These are phyloP conservation scores for Oxystoma pomonae DNA, from an alignment of 2,888 invertebrate genomes.

Conservation along the genomic window DNA sequence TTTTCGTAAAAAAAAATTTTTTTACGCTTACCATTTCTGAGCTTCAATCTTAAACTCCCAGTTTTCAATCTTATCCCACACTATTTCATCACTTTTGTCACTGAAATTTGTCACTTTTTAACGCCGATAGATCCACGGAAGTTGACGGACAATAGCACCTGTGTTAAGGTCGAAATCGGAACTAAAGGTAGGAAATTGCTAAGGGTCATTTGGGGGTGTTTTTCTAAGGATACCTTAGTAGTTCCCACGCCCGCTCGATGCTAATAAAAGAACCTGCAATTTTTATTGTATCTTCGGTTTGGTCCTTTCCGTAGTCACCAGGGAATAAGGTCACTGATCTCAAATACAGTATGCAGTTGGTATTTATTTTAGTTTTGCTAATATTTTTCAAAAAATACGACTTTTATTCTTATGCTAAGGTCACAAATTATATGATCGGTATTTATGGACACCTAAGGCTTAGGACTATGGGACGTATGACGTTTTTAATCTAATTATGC, in stretches of 20 bases:
- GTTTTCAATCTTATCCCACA: neutral
- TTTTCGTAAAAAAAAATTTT: too few species aligned
- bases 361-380: too few species aligned
- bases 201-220: constrained; percentile 14
- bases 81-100: neutral
- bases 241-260: constrained; percentile 19
- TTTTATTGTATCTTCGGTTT: neutral
- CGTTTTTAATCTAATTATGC: too few species aligned
- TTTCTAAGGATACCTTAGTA: constrained; percentile 16
- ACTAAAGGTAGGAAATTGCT: constrained; percentile 20
- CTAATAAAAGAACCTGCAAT: neutral
- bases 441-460: too few species aligned
- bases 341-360: too few species aligned
- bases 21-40: neutral
- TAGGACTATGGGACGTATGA: too few species aligned
- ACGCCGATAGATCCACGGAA: neutral
- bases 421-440: too few species aligned
- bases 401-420: too few species aligned
- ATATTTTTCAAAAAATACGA: too few species aligned
- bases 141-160: constrained; percentile 13
- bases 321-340: too few species aligned
- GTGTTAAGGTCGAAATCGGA: constrained; percentile 21
- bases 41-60: neutral
- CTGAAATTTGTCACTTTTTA: neutral
- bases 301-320: too few species aligned